Evolutionary conservation across 92 coral and sea anemone species (phyloP), one percentile per base, ranked within the genome.

Genomic region (Heteractis magnifica): DNA sequence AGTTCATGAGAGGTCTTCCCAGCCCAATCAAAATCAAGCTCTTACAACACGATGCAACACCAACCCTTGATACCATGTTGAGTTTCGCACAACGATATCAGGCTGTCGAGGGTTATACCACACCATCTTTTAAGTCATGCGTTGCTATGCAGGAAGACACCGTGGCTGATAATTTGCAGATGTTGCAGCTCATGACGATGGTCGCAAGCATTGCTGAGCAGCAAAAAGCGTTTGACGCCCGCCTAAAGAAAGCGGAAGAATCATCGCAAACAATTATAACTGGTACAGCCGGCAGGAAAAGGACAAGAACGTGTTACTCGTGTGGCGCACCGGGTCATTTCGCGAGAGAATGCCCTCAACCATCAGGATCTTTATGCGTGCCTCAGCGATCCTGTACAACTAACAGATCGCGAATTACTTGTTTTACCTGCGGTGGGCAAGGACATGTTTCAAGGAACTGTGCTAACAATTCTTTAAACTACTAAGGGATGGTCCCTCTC

Each of bases 1-100:
- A 84, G 68, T 89, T 81, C 53, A 89, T 85, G 92, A 75, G 83
- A 80, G 80, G 92, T 34, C 52, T 85, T 55, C 89, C 92, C 0
- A 77, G 62, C 20, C 19, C 18, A 70, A 26, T 85, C 52, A 85
- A 80, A 34, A 10, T 85, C 11, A 89, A 89, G 41, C 80, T 89
- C n/a, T 56, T 84, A 70, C 60, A 88, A 62, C 71, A 81, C 64
- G 87, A 85, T 80, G 87, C 86, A 6, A 83, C 86, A 13, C 89
- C 92, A 19, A 80, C 72, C 76, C 86, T 89, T 18, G 65, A 71
- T 14, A 85, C 65, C 44, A 81, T 76, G 92, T 55, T 85, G 9
- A 64, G 53, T 6, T 89, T 85, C 51, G 86, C 82, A 13, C 89
- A 89, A 78, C 82, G 87, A 4, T 74, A 81, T 49, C 52, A 68